Evolutionary conservation across 2,888 invertebrate genomes (phyloP).

Genomic region (Synergus umbraculus): DNA sequence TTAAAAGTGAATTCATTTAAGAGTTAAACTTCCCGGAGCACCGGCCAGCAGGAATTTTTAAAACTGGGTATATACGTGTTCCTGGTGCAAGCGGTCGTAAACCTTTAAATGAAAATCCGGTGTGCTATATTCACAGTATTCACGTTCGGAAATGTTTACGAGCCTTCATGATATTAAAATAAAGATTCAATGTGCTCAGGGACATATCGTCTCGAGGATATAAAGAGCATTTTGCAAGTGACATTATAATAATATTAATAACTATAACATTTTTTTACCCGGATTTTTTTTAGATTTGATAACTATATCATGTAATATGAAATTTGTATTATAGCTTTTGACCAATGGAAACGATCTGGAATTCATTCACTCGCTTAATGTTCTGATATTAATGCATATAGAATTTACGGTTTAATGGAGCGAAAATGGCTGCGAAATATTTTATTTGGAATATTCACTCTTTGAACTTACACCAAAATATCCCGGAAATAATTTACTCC

Average conservation of each 20-base stretch:
- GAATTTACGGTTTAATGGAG: too few species aligned
- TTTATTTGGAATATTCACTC: too few species aligned
- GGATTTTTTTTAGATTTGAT: not conserved
- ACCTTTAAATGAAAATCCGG: conserved; percentile 46
- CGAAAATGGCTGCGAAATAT: too few species aligned
- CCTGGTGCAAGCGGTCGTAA: conserved; percentile 44
- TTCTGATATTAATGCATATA: too few species aligned
- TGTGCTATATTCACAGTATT: not conserved
- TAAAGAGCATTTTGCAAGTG: not conserved
- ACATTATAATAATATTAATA: not conserved
- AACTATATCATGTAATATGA: not conserved
- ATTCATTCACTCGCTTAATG: too few species aligned
- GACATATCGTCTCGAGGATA: not conserved
- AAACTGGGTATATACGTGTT: conserved; percentile 39
- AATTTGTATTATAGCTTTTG: too few species aligned
- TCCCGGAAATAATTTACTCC: too few species aligned
- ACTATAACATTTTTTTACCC: not conserved
- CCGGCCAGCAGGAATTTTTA: conserved; percentile 45
- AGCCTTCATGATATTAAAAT: not conserved
- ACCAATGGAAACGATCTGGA: too few species aligned
- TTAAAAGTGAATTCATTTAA: conserved; percentile 31
- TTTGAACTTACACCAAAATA: too few species aligned
- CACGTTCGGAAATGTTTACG: conserved; percentile 43
- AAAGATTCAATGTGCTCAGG: not conserved
- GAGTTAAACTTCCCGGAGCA: conserved; percentile 42